A percentile compares a stretch with the other conserved stretches of the same genome.
These are phyloP conservation scores for human DNA, from an alignment of 2,113 vertebrate species.

Conservation along the genomic window DNA sequence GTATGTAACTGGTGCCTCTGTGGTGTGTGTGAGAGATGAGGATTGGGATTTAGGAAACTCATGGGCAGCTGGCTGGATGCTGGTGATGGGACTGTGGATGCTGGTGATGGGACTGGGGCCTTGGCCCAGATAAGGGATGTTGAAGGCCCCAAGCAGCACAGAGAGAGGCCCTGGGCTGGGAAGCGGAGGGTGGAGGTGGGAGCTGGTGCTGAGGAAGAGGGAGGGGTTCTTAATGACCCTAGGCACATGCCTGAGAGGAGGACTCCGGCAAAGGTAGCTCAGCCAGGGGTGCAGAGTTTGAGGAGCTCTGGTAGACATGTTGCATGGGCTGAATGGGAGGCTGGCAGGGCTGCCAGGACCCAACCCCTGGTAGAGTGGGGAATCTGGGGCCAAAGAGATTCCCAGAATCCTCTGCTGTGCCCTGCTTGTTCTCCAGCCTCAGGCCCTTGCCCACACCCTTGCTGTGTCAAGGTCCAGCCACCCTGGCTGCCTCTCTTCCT, in stretches of 20 bases:
- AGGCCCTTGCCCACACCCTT: neutral
- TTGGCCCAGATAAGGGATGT: neutral
- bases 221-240: neutral
- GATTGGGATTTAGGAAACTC: neutral
- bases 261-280: neutral
- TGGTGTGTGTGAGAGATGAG: neutral
- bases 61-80: neutral
- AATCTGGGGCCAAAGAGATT: neutral
- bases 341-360: neutral
- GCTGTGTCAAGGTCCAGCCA: neutral
- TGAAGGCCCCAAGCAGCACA: neutral
- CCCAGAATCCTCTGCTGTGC: accelerated
- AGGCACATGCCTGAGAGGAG: neutral
- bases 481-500: neutral
- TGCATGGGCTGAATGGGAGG: neutral
- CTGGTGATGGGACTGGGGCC: neutral
- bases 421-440: neutral
- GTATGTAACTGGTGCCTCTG: neutral
- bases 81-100: neutral
- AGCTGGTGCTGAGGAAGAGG: neutral
- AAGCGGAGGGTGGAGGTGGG: neutral
- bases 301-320: neutral
- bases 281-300: accelerated
- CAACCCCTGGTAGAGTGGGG: accelerated
- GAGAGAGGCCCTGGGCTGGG: neutral